These are phyloP conservation scores for Goniozus legneri DNA, from an alignment of 1,140 invertebrate species.

Conservation along the genomic window DNA sequence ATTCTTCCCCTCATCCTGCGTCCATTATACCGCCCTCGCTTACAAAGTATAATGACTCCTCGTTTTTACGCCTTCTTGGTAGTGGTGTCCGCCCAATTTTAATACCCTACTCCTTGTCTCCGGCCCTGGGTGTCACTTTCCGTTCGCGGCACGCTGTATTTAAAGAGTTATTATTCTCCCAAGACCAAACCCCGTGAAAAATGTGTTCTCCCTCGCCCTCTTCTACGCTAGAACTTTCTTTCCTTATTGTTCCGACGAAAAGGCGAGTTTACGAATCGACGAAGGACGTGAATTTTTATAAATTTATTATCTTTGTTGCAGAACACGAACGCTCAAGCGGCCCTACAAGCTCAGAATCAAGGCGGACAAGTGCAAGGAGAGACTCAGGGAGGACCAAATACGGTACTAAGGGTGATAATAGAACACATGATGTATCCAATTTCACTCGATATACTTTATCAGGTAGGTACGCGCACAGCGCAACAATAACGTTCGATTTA, in stretches of 20 bases:
- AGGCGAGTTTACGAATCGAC: too few species aligned
- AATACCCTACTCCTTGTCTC: constrained; percentile 21
- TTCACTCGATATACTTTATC: constrained; percentile 92
- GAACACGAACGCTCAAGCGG: constrained; percentile 75
- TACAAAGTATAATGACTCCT: constrained; percentile 29
- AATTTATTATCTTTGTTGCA: constrained; percentile 46
- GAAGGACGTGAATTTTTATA: not conserved
- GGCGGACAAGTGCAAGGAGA: constrained; percentile 63
- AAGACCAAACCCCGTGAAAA: too few species aligned
- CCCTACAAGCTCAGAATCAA: constrained; percentile 72
- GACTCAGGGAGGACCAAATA: constrained; percentile 88
- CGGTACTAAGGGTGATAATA: constrained; percentile 94
- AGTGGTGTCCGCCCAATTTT: constrained; percentile 27
- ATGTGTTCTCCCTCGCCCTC: constrained; percentile 15
- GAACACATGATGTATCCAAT: constrained; percentile 99
- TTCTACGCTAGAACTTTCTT: too few species aligned
- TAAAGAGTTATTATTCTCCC: too few species aligned
- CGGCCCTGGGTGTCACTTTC: too few species aligned
- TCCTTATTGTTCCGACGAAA: not conserved
- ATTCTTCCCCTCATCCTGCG: too few species aligned
- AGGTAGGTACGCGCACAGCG: constrained; percentile 58
- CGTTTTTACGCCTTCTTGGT: constrained; percentile 27
- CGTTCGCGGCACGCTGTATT: too few species aligned
- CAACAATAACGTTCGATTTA: not conserved
- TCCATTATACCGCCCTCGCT: constrained; percentile 26